Evolutionary conservation across 2,888 invertebrate species (phyloP).

Genomic region (Agrochola lota): DNA sequence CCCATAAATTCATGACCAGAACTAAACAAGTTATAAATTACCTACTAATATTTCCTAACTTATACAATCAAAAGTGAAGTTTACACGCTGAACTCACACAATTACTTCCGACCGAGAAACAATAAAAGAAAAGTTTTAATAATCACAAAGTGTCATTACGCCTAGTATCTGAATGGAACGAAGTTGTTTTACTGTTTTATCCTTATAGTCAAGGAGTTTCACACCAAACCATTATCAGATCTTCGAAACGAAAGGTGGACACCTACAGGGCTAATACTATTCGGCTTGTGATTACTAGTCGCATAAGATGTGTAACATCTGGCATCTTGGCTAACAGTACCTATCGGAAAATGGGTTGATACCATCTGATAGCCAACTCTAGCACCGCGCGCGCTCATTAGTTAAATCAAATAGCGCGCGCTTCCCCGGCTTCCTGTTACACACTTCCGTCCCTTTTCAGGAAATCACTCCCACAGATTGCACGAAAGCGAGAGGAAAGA

Average conservation of each 20-base stretch:
- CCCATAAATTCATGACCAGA: background rate
- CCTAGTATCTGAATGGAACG: background rate
- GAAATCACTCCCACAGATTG: no score
- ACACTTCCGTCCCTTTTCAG: no score
- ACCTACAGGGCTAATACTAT: background rate
- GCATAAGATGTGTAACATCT: no score
- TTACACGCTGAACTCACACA: background rate
- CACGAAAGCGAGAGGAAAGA: no score
- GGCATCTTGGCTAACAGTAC: no score
- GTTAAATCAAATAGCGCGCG: no score
- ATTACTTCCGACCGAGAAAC: conserved; percentile 18
- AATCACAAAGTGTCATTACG: conserved; percentile 12
- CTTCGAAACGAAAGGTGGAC: background rate
- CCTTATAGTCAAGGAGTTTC: conserved; percentile 9
- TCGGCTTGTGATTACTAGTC: background rate
- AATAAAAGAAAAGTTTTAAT: conserved; percentile 14
- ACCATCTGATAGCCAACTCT: no score
- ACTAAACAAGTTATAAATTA: conserved; percentile 6
- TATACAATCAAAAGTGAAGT: conserved; percentile 20
- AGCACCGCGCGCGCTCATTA: no score
- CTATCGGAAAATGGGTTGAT: no score
- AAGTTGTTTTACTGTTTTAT: conserved; percentile 8
- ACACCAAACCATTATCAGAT: background rate
- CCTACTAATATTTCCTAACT: conserved; percentile 11
- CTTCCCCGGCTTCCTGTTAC: no score